Conservation (phyloP, 2,113 vertebrate genomes). For the Menura novaehollandiae region DNA sequence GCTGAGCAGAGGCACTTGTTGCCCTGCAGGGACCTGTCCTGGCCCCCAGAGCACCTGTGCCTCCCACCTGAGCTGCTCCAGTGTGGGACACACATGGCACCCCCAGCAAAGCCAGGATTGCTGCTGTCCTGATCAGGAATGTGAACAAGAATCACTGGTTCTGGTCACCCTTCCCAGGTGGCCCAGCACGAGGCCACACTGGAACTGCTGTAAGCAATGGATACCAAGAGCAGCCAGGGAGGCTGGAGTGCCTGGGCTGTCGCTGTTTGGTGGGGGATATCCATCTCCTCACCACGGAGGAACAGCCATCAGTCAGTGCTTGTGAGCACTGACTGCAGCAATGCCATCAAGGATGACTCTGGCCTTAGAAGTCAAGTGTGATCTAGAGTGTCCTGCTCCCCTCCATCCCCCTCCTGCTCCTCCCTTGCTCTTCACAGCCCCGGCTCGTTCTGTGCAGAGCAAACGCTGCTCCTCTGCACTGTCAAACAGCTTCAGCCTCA, state of each 20-base stretch:
- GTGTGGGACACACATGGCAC: fast-evolving
- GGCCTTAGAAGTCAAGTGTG: background rate
- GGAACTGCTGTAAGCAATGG: background rate
- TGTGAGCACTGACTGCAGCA: background rate
- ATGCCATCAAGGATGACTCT: background rate
- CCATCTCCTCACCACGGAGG: background rate
- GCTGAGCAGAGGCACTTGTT: fast-evolving
- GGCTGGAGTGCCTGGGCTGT: background rate
- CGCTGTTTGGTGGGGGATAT: background rate
- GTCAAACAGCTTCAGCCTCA: background rate
- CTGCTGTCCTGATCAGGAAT: background rate
- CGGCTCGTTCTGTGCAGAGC: fast-evolving
- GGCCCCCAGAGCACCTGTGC: background rate
- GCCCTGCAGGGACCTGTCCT: background rate
- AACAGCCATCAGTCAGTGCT: background rate
- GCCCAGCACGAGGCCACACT: background rate
- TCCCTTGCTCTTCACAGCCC: background rate
- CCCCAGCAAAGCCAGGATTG: background rate
- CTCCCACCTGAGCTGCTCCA: background rate
- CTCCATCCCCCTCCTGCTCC: background rate
- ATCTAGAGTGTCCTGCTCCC: background rate
- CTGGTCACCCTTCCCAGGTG: background rate
- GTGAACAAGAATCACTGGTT: background rate
- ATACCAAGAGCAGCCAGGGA: background rate
- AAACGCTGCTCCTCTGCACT: background rate